These are phyloP conservation scores for Trichomycterus rosablanca DNA, from an alignment of 2,113 vertebrate species.

Conservation along the genomic window DNA sequence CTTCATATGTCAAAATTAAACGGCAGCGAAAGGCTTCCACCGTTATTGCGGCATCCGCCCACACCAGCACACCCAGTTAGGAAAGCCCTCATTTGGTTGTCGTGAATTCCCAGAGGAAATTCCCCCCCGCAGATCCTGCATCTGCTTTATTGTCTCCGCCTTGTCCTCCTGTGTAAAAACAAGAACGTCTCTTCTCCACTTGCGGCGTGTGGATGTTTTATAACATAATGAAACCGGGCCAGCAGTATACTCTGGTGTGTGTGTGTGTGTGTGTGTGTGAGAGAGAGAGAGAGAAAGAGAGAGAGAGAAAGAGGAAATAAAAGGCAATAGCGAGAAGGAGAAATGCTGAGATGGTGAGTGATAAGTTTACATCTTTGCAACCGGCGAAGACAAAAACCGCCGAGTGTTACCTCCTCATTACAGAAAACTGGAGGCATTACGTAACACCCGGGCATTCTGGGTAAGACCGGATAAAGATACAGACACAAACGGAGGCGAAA, in stretches of 20 bases:
- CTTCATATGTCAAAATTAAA: conserved; percentile 17
- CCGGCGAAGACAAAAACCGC: conserved; percentile 29
- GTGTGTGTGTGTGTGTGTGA: too few species aligned
- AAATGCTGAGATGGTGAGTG: not conserved
- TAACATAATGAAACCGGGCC: too few species aligned
- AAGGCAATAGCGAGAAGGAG: not conserved
- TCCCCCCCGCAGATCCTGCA: not conserved
- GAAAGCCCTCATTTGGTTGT: conserved; percentile 1
- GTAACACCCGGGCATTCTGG: conserved; percentile 22
- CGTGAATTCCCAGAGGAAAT: not conserved
- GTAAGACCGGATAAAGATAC: not conserved
- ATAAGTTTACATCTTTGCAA: conserved; percentile 15
- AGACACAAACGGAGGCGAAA: too few species aligned
- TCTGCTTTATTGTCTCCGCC: conserved; percentile 1
- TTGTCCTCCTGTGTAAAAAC: not conserved
- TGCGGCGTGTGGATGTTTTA: too few species aligned
- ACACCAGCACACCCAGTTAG: conserved; percentile 7
- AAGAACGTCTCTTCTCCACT: too few species aligned
- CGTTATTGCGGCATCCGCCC: conserved; percentile 22
- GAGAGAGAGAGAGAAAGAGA: too few species aligned
- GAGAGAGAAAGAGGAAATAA: not conserved
- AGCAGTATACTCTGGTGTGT: too few species aligned
- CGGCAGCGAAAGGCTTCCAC: not conserved
- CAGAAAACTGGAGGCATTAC: conserved; percentile 28
- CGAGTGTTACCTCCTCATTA: conserved; percentile 36